These are phyloP conservation scores for Drosophila kepulauana DNA, from an alignment of 1,140 invertebrate species.

Conservation along the genomic window DNA sequence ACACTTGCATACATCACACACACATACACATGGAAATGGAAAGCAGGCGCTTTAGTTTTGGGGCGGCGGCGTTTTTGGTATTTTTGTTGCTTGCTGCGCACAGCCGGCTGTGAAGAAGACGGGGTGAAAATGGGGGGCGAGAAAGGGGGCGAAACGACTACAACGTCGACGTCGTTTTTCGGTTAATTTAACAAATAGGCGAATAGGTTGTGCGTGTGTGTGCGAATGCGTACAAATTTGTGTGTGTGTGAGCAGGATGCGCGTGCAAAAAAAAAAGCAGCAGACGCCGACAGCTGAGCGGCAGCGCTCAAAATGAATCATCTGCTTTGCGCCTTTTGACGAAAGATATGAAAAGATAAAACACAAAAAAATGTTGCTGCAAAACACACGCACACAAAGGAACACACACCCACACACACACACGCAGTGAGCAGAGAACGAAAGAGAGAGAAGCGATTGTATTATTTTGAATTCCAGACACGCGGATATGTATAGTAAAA, in stretches of 20 bases:
- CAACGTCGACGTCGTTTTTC: conserved; percentile 36
- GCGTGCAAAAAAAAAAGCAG: conserved; percentile 6
- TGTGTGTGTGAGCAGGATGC: conserved; percentile 49
- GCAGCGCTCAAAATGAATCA: conserved; percentile 54
- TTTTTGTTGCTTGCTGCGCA: conserved; percentile 35
- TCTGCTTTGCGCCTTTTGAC: conserved; percentile 55
- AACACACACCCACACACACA: conserved; percentile 34
- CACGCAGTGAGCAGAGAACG: not conserved
- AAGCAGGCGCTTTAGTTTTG: conserved; percentile 44
- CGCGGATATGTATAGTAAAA: conserved; percentile 57
- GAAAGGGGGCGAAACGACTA: not conserved
- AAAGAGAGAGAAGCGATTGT: conserved; percentile 29
- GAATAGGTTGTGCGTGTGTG: conserved; percentile 33
- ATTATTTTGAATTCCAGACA: conserved; percentile 69
- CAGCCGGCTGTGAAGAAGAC: conserved; percentile 13
- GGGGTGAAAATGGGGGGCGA: not conserved
- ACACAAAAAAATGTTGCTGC: conserved; percentile 49
- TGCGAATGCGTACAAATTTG: conserved; percentile 2
- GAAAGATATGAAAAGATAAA: conserved; percentile 58
- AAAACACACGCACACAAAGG: conserved; percentile 38
- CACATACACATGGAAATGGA: conserved; percentile 49
- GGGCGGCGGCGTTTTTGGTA: conserved; percentile 27
- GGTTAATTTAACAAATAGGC: conserved; percentile 73
- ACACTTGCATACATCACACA: not conserved
- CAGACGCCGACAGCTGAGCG: conserved; percentile 36